Conservation (phyloP, 2,113 vertebrate genomes). For the Sapayoa aenigma region DNA sequence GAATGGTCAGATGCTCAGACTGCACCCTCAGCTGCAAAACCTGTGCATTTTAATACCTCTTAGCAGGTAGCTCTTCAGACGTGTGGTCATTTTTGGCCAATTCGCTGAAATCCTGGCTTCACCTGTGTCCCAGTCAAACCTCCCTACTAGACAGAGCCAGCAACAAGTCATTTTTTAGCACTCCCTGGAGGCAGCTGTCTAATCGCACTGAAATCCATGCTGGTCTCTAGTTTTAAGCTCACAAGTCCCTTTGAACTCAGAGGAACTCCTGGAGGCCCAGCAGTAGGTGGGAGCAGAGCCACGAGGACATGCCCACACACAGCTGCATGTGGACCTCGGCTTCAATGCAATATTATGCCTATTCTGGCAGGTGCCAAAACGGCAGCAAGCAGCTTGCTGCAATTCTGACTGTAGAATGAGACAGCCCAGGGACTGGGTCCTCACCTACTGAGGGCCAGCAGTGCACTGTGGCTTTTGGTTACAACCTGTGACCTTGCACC, state of each 20-base stretch:
- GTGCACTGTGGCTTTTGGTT: background rate
- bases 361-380: background rate
- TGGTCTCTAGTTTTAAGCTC: background rate
- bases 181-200: background rate
- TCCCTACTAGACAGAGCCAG: background rate
- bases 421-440: background rate
- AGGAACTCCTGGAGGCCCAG: background rate
- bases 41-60: background rate
- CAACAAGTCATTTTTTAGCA: background rate
- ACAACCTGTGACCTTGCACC: background rate
- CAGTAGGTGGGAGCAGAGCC: background rate
- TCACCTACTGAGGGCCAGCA: background rate
- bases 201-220: background rate
- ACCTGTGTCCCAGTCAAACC: background rate
- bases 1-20: conserved; percentile 5
- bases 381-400: background rate
- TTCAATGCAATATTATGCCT: background rate
- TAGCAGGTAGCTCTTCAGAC: background rate
- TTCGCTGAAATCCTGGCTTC: background rate
- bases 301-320: rapidly evolving
- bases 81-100: background rate
- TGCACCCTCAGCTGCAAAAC: background rate
- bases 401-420: background rate
- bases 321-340: rapidly evolving
- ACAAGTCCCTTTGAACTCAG: background rate